A percentile compares a stretch with the other conserved stretches of the same genome.
phyloP scores from a whole-genome alignment of 64 coral and sea anemone species.

The Exaiptasia diaphana region DNA sequence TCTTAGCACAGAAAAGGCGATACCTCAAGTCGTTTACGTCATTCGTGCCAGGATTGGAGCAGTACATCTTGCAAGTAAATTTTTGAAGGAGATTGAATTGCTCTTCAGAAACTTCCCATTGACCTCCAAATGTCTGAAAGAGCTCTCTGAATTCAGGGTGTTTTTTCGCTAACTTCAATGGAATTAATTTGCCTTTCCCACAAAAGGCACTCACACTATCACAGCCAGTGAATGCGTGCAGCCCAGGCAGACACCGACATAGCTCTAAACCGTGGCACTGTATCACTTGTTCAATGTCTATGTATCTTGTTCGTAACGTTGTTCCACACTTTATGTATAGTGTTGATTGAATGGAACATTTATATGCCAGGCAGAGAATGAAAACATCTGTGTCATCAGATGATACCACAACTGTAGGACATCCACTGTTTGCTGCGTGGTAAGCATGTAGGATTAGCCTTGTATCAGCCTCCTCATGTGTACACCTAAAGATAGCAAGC shows the following conservation, averaged over 20 bases:
- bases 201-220: slow-evolving; percentile 40
- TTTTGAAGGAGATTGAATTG: slow-evolving; percentile 32
- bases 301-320: slow-evolving; percentile 15
- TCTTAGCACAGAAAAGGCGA: slow-evolving; percentile 11
- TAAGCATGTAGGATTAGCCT: slow-evolving; percentile 30
- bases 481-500: slow-evolving; percentile 8
- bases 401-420: neutral
- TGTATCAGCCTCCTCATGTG: slow-evolving; percentile 62
- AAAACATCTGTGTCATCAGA: slow-evolving; percentile 61
- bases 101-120: slow-evolving; percentile 33
- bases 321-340: slow-evolving; percentile 43
- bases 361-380: slow-evolving; percentile 33
- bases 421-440: slow-evolving; percentile 30
- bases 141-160: slow-evolving; percentile 24
- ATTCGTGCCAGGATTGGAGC: slow-evolving; percentile 18
- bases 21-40: slow-evolving; percentile 31
- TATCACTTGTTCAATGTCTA: slow-evolving; percentile 34
- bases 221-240: slow-evolving; percentile 56
- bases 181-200: slow-evolving; percentile 42
- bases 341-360: slow-evolving; percentile 11
- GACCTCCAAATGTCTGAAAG: slow-evolving; percentile 10
- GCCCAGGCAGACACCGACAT: slow-evolving; percentile 16
- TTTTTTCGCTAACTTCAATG: neutral
- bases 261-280: neutral
- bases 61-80: slow-evolving; percentile 54